Evolutionary conservation across 2,888 invertebrate species (phyloP).

Genomic region (Nomada lathburiana): DNA sequence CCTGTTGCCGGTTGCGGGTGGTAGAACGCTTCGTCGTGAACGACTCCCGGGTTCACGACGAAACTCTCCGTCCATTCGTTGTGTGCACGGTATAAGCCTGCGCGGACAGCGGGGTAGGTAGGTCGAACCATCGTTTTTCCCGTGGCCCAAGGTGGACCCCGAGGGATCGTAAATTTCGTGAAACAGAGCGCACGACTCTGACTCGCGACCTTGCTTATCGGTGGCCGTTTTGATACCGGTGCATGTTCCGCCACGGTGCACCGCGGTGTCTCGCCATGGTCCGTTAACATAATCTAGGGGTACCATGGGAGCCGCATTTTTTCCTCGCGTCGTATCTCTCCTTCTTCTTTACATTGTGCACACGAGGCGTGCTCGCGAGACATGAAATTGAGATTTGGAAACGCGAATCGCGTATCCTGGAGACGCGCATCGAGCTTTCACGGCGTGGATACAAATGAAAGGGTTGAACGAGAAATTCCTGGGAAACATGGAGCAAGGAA

Average conservation of each 20-base stretch:
- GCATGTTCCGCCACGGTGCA: conserved; percentile 2
- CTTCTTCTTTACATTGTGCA: no score
- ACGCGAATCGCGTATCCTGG: no score
- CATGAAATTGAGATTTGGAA: no score
- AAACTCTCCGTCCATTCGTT: conserved; percentile 32
- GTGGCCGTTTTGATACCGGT: conserved; percentile 47
- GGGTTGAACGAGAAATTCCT: no score
- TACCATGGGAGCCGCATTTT: no score
- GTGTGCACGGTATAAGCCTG: neutral
- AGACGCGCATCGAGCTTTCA: no score
- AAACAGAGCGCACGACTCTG: conserved; percentile 63
- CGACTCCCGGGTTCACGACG: conserved; percentile 40
- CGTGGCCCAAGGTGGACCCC: conserved; percentile 47
- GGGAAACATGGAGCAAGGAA: no score
- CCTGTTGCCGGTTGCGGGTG: conserved; percentile 74
- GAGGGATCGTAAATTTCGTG: conserved; percentile 64
- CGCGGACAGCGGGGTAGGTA: conserved; percentile 47
- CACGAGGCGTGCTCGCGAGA: no score
- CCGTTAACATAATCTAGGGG: neutral
- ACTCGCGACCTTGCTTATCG: conserved; percentile 67
- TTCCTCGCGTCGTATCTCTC: no score
- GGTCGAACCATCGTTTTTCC: conserved; percentile 62
- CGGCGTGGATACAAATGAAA: no score
- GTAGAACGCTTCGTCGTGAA: conserved; percentile 63
- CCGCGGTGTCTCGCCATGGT: no score